Evolutionary conservation across 53 echinoderm and acorn worm species (phyloP).

Genomic region (Arbacia lixula): DNA sequence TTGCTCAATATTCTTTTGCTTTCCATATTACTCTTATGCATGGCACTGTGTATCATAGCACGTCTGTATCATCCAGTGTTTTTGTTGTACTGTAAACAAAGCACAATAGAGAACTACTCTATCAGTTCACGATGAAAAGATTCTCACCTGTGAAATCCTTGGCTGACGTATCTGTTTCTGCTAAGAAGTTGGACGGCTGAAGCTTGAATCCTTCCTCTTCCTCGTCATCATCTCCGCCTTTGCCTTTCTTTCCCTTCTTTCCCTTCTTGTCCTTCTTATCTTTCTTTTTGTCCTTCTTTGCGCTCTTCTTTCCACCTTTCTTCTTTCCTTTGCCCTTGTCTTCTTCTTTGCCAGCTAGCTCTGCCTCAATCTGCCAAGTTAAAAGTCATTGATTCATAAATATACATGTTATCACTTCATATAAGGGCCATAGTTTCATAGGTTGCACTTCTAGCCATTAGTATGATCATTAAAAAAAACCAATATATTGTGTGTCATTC

Average conservation of each 20-base stretch:
- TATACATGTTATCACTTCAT: not conserved
- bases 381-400: not conserved
- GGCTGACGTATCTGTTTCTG: constrained; percentile 70
- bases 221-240: constrained; percentile 97
- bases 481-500: too few relatives aligned
- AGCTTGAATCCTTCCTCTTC: constrained; percentile 98
- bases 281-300: constrained; percentile 94
- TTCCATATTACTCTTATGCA: too few relatives aligned
- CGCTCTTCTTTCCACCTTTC: constrained; percentile 85
- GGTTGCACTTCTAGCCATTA: too few relatives aligned
- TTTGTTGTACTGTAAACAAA: too few relatives aligned
- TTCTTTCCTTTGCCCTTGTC: constrained; percentile 93
- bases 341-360: constrained; percentile 87
- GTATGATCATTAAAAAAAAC: too few relatives aligned
- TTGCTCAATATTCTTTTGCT: too few relatives aligned
- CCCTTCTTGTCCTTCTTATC: constrained; percentile 99
- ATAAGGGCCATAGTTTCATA: too few relatives aligned
- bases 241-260: constrained; percentile 95
- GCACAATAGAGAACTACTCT: too few relatives aligned
- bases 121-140: too few relatives aligned
- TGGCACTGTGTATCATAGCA: too few relatives aligned
- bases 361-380: constrained; percentile 83
- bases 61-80: too few relatives aligned
- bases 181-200: constrained; percentile 86
- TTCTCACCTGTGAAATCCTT: constrained; percentile 80